phyloP scores from a whole-genome alignment of 30 jellyfish, hydroid and myxozoan species.

The Cassiopea andromeda region DNA sequence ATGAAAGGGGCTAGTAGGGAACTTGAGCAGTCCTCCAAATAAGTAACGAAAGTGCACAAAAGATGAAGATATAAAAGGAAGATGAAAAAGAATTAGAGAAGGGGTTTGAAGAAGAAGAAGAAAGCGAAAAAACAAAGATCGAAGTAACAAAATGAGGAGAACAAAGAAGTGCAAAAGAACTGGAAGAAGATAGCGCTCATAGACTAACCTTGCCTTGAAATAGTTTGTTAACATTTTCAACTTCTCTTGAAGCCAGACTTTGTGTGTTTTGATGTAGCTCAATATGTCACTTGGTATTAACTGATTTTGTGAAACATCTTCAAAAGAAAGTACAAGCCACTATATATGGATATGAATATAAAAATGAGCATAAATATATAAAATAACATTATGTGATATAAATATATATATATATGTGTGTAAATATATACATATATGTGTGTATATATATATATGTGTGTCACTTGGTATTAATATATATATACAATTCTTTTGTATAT shows the following conservation, averaged over 20 bases:
- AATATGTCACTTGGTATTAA: constrained; percentile 69
- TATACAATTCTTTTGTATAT: too few species aligned
- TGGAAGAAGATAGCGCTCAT: not conserved
- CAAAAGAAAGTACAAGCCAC: not conserved
- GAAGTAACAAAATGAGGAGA: not conserved
- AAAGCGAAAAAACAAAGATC: not conserved
- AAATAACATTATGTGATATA: not conserved
- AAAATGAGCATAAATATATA: not conserved
- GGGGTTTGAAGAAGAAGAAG: not conserved
- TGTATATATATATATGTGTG: too few species aligned
- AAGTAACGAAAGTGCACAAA: too few species aligned
- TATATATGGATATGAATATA: not conserved
- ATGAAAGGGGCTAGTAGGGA: too few species aligned
- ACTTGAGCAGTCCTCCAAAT: too few species aligned
- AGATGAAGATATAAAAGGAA: too few species aligned
- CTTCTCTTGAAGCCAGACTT: constrained; percentile 62
- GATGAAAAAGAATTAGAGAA: too few species aligned
- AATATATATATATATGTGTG: too few species aligned
- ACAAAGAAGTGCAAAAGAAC: too few species aligned
- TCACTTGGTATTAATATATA: too few species aligned
- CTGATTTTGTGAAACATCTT: constrained; percentile 72
- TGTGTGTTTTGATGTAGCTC: constrained; percentile 41
- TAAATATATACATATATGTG: too few species aligned
- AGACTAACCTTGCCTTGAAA: constrained; percentile 61
- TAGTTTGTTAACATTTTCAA: constrained; percentile 51